Evolutionary conservation across 2,888 invertebrate species (phyloP).

Genomic region (Xanthorhoe designata): DNA sequence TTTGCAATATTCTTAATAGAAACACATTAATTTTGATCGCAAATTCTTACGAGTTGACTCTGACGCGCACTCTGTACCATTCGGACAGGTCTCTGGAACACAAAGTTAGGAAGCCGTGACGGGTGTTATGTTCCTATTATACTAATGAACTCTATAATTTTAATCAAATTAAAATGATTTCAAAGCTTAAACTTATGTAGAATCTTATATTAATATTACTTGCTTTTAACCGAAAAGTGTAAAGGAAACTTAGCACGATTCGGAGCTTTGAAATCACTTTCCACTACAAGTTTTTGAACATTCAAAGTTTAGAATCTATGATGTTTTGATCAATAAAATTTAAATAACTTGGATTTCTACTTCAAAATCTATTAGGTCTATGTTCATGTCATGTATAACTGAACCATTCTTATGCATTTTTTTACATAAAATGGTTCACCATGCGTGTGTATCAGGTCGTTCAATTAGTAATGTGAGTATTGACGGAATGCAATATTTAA

Average conservation of each 20-base stretch:
- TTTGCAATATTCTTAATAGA: slow-evolving; percentile 77
- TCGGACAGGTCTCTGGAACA: slow-evolving; percentile 89
- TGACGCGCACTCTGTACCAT: slow-evolving; percentile 94
- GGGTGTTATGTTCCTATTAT: slow-evolving; percentile 67
- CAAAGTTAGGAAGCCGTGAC: slow-evolving; percentile 80
- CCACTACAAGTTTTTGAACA: slow-evolving; percentile 24
- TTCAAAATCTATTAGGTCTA: slow-evolving; percentile 32
- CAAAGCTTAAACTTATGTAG: slow-evolving; percentile 27
- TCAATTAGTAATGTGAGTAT: slow-evolving; percentile 64
- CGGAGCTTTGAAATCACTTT: slow-evolving; percentile 36
- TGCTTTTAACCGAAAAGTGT: neutral
- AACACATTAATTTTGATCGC: slow-evolving; percentile 81
- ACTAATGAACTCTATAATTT: slow-evolving; percentile 50
- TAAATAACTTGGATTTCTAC: slow-evolving; percentile 26
- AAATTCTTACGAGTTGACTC: slow-evolving; percentile 93
- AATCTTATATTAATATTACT: neutral
- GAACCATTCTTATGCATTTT: slow-evolving; percentile 23
- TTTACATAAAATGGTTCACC: slow-evolving; percentile 47
- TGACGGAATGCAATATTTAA: slow-evolving; percentile 85
- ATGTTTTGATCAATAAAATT: slow-evolving; percentile 19
- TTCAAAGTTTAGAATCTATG: slow-evolving; percentile 27
- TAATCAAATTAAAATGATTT: slow-evolving; percentile 40
- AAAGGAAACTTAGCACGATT: slow-evolving; percentile 1
- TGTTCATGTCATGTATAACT: slow-evolving; percentile 29
- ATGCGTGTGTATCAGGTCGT: slow-evolving; percentile 62